Evolutionary conservation across 2,113 vertebrate species (phyloP).

Genomic region (Ammodytes dubius): DNA sequence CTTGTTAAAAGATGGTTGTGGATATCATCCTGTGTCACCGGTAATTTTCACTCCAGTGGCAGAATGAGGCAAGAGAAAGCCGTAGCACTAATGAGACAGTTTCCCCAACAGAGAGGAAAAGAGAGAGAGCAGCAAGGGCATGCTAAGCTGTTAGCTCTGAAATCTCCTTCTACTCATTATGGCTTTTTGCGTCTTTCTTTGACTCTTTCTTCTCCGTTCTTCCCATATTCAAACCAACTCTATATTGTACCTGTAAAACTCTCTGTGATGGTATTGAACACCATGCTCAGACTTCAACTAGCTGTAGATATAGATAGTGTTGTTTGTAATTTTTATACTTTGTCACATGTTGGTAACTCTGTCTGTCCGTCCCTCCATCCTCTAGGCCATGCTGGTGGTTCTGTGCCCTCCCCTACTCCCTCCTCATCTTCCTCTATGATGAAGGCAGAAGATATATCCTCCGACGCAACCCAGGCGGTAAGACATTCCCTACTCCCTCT

Average conservation of each 20-base stretch:
- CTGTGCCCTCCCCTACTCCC: conserved; percentile 86
- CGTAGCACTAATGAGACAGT: conserved; percentile 40
- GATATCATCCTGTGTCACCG: not conserved
- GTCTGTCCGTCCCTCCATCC: conserved; percentile 28
- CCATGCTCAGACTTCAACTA: not conserved
- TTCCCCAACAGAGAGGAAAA: conserved; percentile 5
- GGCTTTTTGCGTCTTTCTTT: not conserved
- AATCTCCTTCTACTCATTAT: conserved; percentile 7
- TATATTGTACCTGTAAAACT: no score
- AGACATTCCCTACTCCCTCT: conserved; percentile 15
- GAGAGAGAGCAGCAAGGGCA: conserved; percentile 20
- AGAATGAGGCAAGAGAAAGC: not conserved
- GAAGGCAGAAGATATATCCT: conserved; percentile 86
- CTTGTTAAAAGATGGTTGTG: not conserved
- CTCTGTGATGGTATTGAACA: not conserved
- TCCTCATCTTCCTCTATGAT: conserved; percentile 87
- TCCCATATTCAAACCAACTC: no score
- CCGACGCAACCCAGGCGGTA: conserved; percentile 86
- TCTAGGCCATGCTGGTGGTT: conserved; percentile 87
- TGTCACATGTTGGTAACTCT: not conserved
- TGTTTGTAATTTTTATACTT: not conserved
- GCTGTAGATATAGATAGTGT: no score
- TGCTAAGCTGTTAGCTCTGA: conserved; percentile 42
- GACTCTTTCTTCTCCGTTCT: not conserved
- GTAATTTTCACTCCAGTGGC: conserved; percentile 51